phyloP scores from a whole-genome alignment of 2,113 vertebrate species.

The Dipodomys spectabilis region DNA sequence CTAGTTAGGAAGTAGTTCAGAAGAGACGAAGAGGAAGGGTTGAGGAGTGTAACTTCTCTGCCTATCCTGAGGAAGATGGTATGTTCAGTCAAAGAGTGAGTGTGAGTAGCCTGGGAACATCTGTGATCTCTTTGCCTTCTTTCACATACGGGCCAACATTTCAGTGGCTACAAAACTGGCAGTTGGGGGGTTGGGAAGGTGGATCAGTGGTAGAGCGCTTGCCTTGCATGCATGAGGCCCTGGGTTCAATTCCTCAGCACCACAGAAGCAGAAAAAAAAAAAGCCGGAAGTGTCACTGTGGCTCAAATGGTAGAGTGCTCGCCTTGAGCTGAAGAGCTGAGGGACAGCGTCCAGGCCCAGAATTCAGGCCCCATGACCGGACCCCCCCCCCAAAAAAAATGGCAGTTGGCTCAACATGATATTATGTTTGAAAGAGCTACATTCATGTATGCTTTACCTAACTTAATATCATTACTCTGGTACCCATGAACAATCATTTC shows the following conservation, averaged over 20 bases:
- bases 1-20: neutral
- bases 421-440: conserved; percentile 41
- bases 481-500: conserved; percentile 26
- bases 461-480: neutral
- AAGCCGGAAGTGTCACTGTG: too few relatives aligned
- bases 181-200: too few relatives aligned
- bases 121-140: neutral
- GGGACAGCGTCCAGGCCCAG: too few relatives aligned
- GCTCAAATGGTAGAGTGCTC: too few relatives aligned
- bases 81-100: neutral
- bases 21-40: neutral
- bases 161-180: neutral
- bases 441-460: conserved; percentile 25
- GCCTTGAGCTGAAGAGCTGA: too few relatives aligned
- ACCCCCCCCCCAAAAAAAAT: too few relatives aligned
- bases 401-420: neutral
- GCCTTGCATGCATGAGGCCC: too few relatives aligned
- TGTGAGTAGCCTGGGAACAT: neutral
- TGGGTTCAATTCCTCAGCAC: too few relatives aligned
- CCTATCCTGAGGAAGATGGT: neutral
- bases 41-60: neutral
- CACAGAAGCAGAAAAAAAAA: too few relatives aligned
- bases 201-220: too few relatives aligned
- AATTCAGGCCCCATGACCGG: too few relatives aligned
- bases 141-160: neutral